phyloP scores from a whole-genome alignment of 2,888 invertebrate genomes.

The Aelia acuminata region DNA sequence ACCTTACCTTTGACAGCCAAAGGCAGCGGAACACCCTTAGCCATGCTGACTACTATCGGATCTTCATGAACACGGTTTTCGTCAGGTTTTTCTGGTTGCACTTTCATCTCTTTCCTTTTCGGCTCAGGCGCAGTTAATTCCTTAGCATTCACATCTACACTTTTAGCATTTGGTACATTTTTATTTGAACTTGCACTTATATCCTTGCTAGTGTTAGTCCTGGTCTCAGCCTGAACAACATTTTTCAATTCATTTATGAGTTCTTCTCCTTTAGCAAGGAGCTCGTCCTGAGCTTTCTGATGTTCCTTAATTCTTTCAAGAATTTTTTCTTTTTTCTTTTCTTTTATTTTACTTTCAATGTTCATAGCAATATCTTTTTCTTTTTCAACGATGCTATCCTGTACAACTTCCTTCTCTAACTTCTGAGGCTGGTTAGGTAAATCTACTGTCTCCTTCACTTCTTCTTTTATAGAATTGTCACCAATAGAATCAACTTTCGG shows the following conservation, averaged over 20 bases:
- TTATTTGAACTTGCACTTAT: not conserved
- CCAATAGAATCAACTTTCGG: slow-evolving; percentile 60
- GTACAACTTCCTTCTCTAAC: slow-evolving; percentile 68
- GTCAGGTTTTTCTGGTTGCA: not conserved
- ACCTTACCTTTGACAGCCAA: slow-evolving; percentile 62
- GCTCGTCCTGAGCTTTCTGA: slow-evolving; percentile 77
- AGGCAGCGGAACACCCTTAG: slow-evolving; percentile 65
- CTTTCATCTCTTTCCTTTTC: slow-evolving; percentile 10
- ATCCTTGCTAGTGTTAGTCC: not conserved
- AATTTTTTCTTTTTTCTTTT: slow-evolving; percentile 68
- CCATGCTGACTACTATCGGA: slow-evolving; percentile 59
- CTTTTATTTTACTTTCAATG: slow-evolving; percentile 63
- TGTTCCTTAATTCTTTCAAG: slow-evolving; percentile 79
- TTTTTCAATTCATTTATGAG: slow-evolving; percentile 58
- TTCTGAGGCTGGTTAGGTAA: slow-evolving; percentile 69
- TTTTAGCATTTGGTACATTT: slow-evolving; percentile 16
- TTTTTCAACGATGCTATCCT: slow-evolving; percentile 67
- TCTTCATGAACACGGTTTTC: not conserved
- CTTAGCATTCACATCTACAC: slow-evolving; percentile 56
- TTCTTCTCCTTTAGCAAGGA: slow-evolving; percentile 58
- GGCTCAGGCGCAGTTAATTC: not conserved
- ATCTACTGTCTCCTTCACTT: not conserved
- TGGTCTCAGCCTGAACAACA: slow-evolving; percentile 52
- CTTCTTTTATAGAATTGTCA: not conserved
- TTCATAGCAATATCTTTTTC: slow-evolving; percentile 70